phyloP scores from a whole-genome alignment of 2,888 invertebrate species.

The Glomeris marginata region DNA sequence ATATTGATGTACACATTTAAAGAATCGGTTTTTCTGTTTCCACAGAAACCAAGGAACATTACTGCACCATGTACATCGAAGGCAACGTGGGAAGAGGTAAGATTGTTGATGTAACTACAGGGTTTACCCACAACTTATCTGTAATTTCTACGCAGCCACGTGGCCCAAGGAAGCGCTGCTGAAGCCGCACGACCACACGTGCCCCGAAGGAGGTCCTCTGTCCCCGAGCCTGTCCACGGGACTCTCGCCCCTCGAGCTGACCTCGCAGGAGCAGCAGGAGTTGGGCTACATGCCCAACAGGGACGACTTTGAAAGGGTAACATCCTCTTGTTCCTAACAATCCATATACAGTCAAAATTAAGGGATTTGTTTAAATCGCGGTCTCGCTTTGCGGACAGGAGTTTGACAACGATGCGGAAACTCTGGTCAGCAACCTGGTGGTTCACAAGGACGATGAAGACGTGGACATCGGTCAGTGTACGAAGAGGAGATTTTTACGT shows the following conservation, averaged over 20 bases:
- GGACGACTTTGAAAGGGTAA: conserved; percentile 92
- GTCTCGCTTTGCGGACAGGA: conserved; percentile 43
- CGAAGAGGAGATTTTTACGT: background rate
- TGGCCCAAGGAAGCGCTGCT: conserved; percentile 22
- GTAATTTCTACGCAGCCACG: conserved; percentile 22
- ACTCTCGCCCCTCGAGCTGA: conserved; percentile 64
- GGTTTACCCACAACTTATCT: no score
- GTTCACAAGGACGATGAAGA: conserved; percentile 75
- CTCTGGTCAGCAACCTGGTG: conserved; percentile 67
- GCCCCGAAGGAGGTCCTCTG: conserved; percentile 40
- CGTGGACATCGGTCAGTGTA: conserved; percentile 54
- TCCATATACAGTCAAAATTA: background rate
- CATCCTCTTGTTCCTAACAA: background rate
- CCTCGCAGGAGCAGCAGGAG: conserved; percentile 68
- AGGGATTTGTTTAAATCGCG: background rate
- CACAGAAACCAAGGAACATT: conserved; percentile 79
- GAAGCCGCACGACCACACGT: conserved; percentile 28
- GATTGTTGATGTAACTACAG: no score
- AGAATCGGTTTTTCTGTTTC: conserved; percentile 18
- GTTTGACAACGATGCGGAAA: conserved; percentile 81
- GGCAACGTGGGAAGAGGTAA: conserved; percentile 75
- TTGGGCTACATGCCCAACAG: conserved; percentile 88
- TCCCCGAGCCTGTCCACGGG: conserved; percentile 55
- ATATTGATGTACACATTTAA: background rate
- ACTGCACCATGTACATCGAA: conserved; percentile 69